phyloP scores from a whole-genome alignment of 2,113 vertebrate genomes.

The Oenanthe melanoleuca region DNA sequence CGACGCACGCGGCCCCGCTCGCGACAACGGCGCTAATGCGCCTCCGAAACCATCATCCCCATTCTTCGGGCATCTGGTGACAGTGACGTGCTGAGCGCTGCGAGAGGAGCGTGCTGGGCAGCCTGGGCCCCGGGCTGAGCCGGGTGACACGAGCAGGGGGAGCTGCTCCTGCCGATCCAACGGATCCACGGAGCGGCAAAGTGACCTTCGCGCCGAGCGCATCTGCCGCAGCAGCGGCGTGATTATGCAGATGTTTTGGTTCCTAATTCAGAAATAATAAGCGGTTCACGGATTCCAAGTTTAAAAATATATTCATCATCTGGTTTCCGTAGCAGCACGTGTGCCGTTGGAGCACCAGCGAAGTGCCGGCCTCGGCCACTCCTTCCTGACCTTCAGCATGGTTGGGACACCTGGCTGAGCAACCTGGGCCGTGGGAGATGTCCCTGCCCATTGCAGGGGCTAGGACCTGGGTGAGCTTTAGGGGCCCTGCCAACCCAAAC shows the following conservation, averaged over 20 bases:
- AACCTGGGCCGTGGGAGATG: background rate
- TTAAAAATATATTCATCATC: slow-evolving; percentile 76
- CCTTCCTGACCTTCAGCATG: background rate
- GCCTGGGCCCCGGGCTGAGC: background rate
- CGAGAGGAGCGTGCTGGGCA: background rate
- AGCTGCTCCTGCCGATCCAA: background rate
- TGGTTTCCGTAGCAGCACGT: slow-evolving; percentile 37
- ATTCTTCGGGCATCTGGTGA: background rate
- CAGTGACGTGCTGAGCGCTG: background rate
- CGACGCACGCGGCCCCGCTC: background rate
- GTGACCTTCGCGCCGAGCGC: slow-evolving; percentile 35
- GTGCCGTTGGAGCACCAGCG: background rate
- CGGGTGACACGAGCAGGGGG: background rate
- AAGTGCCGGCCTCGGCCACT: background rate
- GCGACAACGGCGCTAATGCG: background rate
- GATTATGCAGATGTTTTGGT: slow-evolving; percentile 71
- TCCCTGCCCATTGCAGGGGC: background rate
- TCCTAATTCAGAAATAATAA: slow-evolving; percentile 78
- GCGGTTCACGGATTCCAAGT: slow-evolving; percentile 71
- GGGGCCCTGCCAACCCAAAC: background rate
- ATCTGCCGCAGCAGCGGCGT: slow-evolving; percentile 47
- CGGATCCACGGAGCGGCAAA: background rate
- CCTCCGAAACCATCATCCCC: background rate
- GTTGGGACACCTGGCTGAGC: background rate
- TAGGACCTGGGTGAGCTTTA: background rate